Evolutionary conservation across 2,888 invertebrate genomes (phyloP).

Genomic region (Apotomis turbidana): DNA sequence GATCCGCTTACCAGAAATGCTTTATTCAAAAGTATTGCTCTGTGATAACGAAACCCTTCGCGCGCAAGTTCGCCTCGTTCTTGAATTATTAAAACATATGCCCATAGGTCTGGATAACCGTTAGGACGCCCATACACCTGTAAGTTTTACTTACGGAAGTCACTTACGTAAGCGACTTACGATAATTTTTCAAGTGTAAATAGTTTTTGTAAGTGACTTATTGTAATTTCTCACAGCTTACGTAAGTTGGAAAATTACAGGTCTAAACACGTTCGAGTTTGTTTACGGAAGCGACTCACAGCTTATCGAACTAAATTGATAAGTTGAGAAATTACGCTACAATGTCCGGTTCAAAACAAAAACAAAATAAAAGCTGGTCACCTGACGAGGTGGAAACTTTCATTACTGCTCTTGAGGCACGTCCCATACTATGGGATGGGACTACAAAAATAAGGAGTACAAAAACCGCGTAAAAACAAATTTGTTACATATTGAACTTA

Average conservation of each 20-base stretch:
- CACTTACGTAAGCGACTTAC: slow-evolving; percentile 31
- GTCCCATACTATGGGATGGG: slow-evolving; percentile 35
- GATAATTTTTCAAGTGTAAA: slow-evolving; percentile 29
- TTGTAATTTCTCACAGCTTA: slow-evolving; percentile 29
- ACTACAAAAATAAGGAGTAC: slow-evolving; percentile 20
- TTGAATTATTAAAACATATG: no score
- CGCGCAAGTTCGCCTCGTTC: no score
- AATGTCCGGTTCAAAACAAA: slow-evolving; percentile 19
- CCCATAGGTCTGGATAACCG: no score
- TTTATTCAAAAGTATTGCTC: no score
- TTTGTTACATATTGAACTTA: slow-evolving; percentile 28
- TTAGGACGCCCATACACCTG: slow-evolving; percentile 21
- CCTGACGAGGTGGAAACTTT: slow-evolving; percentile 26
- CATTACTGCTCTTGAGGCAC: slow-evolving; percentile 28
- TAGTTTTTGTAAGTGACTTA: slow-evolving; percentile 24
- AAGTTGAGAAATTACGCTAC: slow-evolving; percentile 22
- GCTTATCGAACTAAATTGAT: slow-evolving; percentile 33
- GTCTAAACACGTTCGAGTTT: slow-evolving; percentile 34
- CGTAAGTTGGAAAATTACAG: slow-evolving; percentile 32
- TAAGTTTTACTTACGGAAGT: slow-evolving; percentile 24
- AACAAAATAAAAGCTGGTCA: slow-evolving; percentile 31
- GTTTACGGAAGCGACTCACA: slow-evolving; percentile 35
- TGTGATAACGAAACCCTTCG: no score
- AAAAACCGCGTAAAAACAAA: slow-evolving; percentile 31
- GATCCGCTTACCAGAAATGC: no score